Percentiles rank a stretch among this genome's conserved stretches.
These are phyloP conservation scores for Cantharis flavilabris DNA, from an alignment of 2,888 invertebrate genomes.

Conservation along the genomic window DNA sequence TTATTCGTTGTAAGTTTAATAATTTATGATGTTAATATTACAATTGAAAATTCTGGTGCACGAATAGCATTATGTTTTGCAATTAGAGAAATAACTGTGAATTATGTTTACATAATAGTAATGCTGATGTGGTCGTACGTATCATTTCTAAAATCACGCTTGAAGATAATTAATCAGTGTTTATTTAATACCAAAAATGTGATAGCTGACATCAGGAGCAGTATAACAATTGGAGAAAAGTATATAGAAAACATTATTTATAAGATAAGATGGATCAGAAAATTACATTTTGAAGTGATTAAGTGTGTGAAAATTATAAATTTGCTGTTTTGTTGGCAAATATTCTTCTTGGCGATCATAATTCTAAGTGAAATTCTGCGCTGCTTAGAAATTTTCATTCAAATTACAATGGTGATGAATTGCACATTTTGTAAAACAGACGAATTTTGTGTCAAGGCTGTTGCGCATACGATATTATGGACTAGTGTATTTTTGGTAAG, in stretches of 20 bases:
- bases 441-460: not conserved
- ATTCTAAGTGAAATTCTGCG: not conserved
- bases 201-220: not conserved
- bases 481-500: not conserved
- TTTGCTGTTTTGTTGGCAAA: not conserved
- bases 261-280: not conserved
- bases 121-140: not conserved
- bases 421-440: not conserved
- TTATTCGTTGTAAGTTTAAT: not conserved
- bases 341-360: not conserved
- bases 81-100: not conserved
- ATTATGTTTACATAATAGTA: not conserved
- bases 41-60: not conserved
- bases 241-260: not conserved
- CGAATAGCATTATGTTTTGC: not conserved
- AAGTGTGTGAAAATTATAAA: not conserved
- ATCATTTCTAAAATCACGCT: not conserved
- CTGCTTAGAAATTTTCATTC: not conserved
- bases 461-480: not conserved
- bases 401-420: not conserved
- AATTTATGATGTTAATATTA: not conserved
- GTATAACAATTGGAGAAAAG: not conserved
- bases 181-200: not conserved
- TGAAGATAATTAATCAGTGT: not conserved
- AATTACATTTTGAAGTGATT: not conserved